Base-by-base conservation (phyloP, 2,797 vertebrate genomes). In the Yasuhikotakia modesta region DNA sequence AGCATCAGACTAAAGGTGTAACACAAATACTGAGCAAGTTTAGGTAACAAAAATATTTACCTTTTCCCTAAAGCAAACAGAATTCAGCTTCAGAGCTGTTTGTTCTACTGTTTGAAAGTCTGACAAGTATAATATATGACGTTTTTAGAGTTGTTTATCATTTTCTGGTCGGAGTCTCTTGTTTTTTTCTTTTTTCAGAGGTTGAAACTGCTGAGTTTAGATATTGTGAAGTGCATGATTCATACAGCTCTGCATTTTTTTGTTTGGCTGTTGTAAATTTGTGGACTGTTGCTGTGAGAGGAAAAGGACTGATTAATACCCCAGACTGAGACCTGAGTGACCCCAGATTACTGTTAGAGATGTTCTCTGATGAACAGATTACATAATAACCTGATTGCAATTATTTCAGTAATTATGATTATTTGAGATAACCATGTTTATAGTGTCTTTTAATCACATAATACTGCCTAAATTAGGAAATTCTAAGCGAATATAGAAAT, bases 61-160 rank as follows among this genome's bases (percentile, higher is more conserved):
- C 87, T 87, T 72, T 84, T 89, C 89, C 85, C 89, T 80, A 75
- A 86, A 90, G n/a, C 87, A 88, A 91, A 93, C 90, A 90, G 82
- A 91, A 91, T 92, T 90, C 89, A 90, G 88, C 87, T 90, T 82
- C 76, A 83, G 30, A 22, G 69, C 88, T 84, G 86, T 93, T 92
- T 92, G 87, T 82, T 91, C 83, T 90, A 91, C 87, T 93, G 92
- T 95, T 93, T 94, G 90, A 90, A 94, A 91, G 82, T 87, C 87
- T 92, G 90, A 92, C 92, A 93, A 84, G 83, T 90, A 91, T 94
- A 93, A 92, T 93, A 85, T 87, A 91, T 79, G 84, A 89, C 83
- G 87, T 88, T 89, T 89, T 91, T 85, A 69, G 88, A 91, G 91
- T 92, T 95, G 92, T 95, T 95, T 93, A 94, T 97, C 92, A 93